Percentiles rank a stretch among this genome's conserved stretches.
These are phyloP conservation scores for Himantopus leucocephalus DNA, from an alignment of 2,113 vertebrate species.

Conservation along the genomic window DNA sequence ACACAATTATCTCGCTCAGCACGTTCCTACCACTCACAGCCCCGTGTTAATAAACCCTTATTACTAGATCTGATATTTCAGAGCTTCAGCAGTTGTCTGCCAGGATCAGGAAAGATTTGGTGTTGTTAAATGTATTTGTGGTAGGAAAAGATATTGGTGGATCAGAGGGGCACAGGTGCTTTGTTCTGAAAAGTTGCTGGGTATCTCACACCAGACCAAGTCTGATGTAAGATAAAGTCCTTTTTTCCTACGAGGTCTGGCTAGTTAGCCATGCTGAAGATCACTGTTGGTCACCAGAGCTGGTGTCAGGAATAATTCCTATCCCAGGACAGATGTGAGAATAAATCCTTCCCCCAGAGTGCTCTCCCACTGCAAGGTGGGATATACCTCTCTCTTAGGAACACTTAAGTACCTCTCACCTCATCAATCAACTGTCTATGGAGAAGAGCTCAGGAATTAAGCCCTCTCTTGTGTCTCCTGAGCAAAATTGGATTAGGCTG, in stretches of 20 bases:
- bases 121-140: not conserved
- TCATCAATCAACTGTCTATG: not conserved
- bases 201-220: not conserved
- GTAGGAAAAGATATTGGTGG: not conserved
- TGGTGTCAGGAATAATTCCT: not conserved
- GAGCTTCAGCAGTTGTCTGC: not conserved
- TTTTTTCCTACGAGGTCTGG: not conserved
- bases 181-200: not conserved
- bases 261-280: not conserved
- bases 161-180: fast-evolving
- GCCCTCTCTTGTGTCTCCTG: not conserved
- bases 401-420: not conserved
- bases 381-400: not conserved
- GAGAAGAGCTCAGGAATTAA: not conserved
- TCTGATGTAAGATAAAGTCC: not conserved
- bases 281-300: not conserved
- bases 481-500: not conserved
- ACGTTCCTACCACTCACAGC: not conserved
- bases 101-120: not conserved
- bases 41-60: not conserved
- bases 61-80: no score
- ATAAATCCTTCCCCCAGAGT: not conserved
- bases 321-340: not conserved
- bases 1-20: not conserved
- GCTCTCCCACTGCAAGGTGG: not conserved